Base-by-base conservation (phyloP, 2,888 invertebrate genomes). In the Bedellia somnulentella region DNA sequence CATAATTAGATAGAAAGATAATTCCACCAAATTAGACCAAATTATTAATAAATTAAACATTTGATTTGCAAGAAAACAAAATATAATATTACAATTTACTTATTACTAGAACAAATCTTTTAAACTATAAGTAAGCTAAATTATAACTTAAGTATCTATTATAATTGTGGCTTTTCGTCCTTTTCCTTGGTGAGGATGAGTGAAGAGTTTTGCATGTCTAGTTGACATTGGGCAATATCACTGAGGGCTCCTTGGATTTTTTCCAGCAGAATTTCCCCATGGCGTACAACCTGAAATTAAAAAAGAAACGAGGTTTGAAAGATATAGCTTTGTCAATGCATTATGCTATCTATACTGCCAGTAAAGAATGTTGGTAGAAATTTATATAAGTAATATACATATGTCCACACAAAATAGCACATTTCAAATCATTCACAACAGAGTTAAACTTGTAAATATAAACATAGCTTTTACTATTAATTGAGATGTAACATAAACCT, bases 151-250 rank as follows among this genome's bases (percentile, higher is more conserved):
- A 18, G 5, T 18, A 18, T 18, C 9, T 18, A 6, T 18, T 71
- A 75, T 71, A 73, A 66, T 37, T 49, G 57, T n/a, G 64, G 58
- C 36, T 60, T 66, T 3, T 52, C 37, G 37, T 75, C 75, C 35
- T 68, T 38, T 37, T 75, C 75, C 35, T 68, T 67, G 32, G 76
- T 71, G 3, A 73, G 45, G 9, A 79, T 75, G 2, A 75, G 53
- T 1, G 75, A 61, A 3, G 81, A 80, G 52, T 86, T 86, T 47
- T 89, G 88, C 90, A 92, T 93, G 45, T 93, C 91, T 0, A 94
- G 73, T 47, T 94, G 93, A 27, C 89, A 86, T 55, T 93, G 91
- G 0, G 93, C 93, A 33, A 97, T 95, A 51, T 96, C 95, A 49
- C 92, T 89, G 1, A 97, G 75, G 0, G 94, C 93, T 8, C 85